These are phyloP conservation scores for Amblyjoppa proteus DNA, from an alignment of 2,888 invertebrate species.

Conservation along the genomic window DNA sequence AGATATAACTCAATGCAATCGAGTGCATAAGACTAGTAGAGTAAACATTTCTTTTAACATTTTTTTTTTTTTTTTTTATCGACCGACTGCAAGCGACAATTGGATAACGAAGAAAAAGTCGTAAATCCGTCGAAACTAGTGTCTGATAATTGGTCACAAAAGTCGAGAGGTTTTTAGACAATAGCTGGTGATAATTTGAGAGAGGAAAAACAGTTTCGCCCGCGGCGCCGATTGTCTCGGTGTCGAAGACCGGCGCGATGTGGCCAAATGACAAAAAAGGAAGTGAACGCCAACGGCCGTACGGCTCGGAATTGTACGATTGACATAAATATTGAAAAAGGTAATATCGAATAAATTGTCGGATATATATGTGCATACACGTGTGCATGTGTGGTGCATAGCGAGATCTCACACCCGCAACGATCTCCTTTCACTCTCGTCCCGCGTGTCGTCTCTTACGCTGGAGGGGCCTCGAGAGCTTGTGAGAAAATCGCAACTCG, in stretches of 20 bases:
- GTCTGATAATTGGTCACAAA: neutral
- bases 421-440: slow-evolving; percentile 67
- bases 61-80: too few relatives aligned
- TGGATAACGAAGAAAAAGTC: neutral
- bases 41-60: neutral
- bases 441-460: slow-evolving; percentile 13
- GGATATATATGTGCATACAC: neutral
- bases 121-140: neutral
- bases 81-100: neutral
- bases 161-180: neutral
- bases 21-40: neutral
- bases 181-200: neutral
- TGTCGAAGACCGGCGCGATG: neutral
- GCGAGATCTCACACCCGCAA: slow-evolving; percentile 44
- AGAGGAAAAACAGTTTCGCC: neutral
- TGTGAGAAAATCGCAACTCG: slow-evolving; percentile 63
- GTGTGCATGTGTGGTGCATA: neutral
- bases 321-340: neutral
- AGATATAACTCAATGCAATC: neutral
- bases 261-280: neutral
- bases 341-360: neutral
- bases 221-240: neutral
- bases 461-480: neutral
- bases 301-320: neutral
- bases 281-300: neutral